Conservation (phyloP, 2,113 vertebrate species). For the Chroicocephalus ridibundus region DNA sequence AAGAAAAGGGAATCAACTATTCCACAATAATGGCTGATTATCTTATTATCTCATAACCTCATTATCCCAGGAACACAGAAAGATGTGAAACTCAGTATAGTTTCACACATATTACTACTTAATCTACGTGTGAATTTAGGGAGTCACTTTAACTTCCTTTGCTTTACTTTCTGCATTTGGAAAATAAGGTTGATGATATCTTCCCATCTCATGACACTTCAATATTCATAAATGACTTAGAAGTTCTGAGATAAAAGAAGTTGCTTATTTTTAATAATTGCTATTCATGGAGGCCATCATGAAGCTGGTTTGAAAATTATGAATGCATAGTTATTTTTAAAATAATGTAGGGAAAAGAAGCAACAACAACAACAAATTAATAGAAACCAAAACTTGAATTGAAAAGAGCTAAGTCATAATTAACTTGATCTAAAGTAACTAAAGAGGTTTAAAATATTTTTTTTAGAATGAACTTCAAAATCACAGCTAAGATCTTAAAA, state of each 20-base stretch:
- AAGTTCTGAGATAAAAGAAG: background rate
- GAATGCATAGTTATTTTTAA: background rate
- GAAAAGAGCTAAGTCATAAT: background rate
- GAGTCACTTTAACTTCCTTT: background rate
- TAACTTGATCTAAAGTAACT: background rate
- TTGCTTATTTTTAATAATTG: background rate
- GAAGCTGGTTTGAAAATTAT: background rate
- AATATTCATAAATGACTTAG: background rate
- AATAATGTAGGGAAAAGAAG: background rate
- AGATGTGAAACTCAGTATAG: background rate
- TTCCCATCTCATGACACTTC: background rate
- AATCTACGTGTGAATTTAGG: background rate
- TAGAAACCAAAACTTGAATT: background rate
- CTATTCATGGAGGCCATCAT: background rate
- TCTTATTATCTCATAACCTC: background rate
- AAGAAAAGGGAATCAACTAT: background rate
- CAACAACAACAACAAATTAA: background rate
- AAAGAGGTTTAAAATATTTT: background rate
- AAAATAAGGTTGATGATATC: background rate
- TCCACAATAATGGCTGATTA: background rate
- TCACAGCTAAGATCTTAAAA: conserved; percentile 1
- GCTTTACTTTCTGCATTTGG: background rate
- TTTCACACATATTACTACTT: background rate
- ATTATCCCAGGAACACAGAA: background rate
- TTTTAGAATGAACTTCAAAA: conserved; percentile 1